Conservation (phyloP, 1,140 invertebrate species). For the Phenacoccus solenopsis region DNA sequence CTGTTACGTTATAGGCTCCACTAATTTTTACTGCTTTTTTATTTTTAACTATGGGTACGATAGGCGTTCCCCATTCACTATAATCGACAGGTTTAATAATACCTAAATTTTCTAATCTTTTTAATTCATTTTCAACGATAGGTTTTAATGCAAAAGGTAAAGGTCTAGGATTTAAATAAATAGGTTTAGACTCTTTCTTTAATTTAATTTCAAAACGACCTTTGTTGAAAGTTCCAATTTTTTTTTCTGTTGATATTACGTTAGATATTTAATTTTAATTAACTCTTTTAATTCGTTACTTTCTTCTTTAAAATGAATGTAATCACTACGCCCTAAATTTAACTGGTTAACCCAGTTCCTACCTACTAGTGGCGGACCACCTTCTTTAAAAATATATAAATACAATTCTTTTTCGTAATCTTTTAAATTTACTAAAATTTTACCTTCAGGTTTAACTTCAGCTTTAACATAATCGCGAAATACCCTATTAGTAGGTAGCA, state of each 20-base stretch:
- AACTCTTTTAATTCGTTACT: no score
- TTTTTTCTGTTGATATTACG: no score
- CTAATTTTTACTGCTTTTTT: background rate
- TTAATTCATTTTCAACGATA: background rate
- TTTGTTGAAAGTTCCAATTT: no score
- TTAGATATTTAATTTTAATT: no score
- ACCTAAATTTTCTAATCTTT: background rate
- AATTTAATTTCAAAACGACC: no score
- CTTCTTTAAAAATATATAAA: background rate
- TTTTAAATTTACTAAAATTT: background rate
- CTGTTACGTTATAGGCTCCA: background rate
- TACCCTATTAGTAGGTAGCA: background rate
- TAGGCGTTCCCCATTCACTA: background rate
- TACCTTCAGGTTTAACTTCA: background rate
- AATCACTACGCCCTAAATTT: no score
- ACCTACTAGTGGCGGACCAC: background rate
- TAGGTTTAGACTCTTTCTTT: background rate
- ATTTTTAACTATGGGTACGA: background rate
- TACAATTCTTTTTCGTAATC: background rate
- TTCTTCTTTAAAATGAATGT: no score
- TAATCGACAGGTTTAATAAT: background rate
- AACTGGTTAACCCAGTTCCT: background rate
- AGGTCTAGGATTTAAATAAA: background rate
- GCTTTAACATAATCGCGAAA: background rate
- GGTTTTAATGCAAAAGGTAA: background rate